Conservation (phyloP, 2,888 invertebrate species). For the Platycheirus albimanus region DNA sequence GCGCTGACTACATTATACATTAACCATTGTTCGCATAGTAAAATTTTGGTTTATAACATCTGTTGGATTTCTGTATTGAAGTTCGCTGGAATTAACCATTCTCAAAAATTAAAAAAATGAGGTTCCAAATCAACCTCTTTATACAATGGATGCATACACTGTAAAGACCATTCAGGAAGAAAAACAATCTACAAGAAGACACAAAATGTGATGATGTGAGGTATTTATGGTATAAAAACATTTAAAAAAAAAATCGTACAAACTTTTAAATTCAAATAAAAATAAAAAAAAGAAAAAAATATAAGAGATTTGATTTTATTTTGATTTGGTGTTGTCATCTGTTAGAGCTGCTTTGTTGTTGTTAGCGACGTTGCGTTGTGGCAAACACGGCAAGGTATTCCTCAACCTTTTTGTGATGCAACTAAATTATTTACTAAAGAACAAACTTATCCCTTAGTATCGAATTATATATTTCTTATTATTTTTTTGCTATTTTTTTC, state of each 20-base stretch:
- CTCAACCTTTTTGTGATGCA: no score
- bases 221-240: slow-evolving; percentile 9
- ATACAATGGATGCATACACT: not conserved
- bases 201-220: slow-evolving; percentile 1
- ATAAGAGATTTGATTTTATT: not conserved
- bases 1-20: no score
- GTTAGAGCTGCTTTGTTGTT: not conserved
- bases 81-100: no score
- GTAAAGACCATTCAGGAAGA: slow-evolving; percentile 3
- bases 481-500: no score
- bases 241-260: not conserved
- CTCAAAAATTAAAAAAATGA: no score
- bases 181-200: slow-evolving; percentile 6
- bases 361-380: slow-evolving; percentile 15
- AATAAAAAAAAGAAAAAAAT: slow-evolving; percentile 20
- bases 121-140: no score
- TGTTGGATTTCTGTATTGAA: no score
- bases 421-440: no score
- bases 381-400: slow-evolving; percentile 15
- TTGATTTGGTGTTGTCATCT: not conserved
- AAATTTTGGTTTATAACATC: no score
- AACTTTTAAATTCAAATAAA: slow-evolving; percentile 4
- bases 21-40: no score
- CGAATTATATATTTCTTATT: no score
- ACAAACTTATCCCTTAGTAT: no score